phyloP scores from a whole-genome alignment of 2,888 invertebrate species.

The Lasius platythorax region DNA sequence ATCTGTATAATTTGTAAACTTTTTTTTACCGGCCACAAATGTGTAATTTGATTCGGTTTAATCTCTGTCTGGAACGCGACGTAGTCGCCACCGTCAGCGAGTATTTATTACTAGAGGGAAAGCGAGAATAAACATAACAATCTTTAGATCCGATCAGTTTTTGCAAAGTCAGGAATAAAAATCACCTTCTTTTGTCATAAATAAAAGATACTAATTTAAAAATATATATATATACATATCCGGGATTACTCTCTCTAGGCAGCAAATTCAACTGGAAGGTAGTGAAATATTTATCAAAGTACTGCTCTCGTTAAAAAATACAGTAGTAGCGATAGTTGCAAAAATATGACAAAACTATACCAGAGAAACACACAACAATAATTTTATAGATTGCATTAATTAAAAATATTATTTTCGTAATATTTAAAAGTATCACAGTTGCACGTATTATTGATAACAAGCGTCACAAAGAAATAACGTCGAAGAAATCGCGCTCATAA shows the following conservation, averaged over 20 bases:
- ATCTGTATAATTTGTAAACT: conserved; percentile 58
- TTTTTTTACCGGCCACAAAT: conserved; percentile 55
- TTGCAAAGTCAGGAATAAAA: conserved; percentile 18
- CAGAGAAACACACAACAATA: neutral
- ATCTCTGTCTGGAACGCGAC: conserved; percentile 60
- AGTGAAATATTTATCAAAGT: neutral
- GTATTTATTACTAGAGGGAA: conserved; percentile 67
- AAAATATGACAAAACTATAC: neutral
- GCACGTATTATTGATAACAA: neutral
- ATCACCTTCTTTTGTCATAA: conserved; percentile 2
- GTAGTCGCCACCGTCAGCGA: conserved; percentile 36
- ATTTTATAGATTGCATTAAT: neutral
- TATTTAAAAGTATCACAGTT: neutral
- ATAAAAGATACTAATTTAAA: neutral
- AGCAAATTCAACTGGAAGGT: neutral
- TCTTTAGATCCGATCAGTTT: conserved; percentile 35
- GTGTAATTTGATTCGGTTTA: conserved; percentile 71
- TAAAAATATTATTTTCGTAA: neutral
- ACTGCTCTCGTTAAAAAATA: neutral
- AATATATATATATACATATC: neutral
- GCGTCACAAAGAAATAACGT: neutral
- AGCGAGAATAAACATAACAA: conserved; percentile 41
- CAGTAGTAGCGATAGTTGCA: neutral
- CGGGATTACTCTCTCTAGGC: neutral
- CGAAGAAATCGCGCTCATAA: neutral